Conservation (phyloP, 2,888 invertebrate species). For the Drosophila vallismaia region DNA sequence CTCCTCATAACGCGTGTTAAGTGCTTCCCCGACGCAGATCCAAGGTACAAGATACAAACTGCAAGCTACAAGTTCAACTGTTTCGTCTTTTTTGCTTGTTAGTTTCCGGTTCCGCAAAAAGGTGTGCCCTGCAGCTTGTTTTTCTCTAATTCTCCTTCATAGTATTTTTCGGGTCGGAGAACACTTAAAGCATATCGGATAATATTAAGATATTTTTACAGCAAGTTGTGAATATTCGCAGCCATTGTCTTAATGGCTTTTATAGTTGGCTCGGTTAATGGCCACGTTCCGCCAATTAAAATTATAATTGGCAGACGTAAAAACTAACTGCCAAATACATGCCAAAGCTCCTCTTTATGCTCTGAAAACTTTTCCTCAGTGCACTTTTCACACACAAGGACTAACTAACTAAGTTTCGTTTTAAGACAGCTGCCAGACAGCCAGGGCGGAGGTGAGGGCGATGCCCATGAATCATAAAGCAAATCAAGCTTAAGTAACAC, state of each 20-base stretch:
- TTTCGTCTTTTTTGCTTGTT: constrained; percentile 44
- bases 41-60: constrained; percentile 46
- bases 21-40: constrained; percentile 51
- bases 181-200: constrained; percentile 51
- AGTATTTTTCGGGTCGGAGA: constrained; percentile 1
- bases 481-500: constrained; percentile 56
- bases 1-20: constrained; percentile 61
- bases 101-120: constrained; percentile 54
- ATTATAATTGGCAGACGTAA: constrained; percentile 60
- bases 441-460: neutral
- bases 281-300: constrained; percentile 70
- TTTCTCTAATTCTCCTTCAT: neutral
- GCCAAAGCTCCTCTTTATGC: constrained; percentile 41
- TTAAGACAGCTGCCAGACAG: constrained; percentile 44
- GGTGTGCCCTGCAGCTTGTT: constrained; percentile 39
- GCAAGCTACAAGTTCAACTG: constrained; percentile 47
- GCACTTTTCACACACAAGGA: constrained; percentile 21
- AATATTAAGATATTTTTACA: constrained; percentile 49
- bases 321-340: constrained; percentile 38
- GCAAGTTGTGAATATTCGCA: constrained; percentile 27
- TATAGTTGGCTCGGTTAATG: constrained; percentile 46
- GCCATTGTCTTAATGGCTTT: constrained; percentile 67
- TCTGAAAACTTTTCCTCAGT: constrained; percentile 28
- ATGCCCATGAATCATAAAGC: constrained; percentile 45
- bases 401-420: constrained; percentile 49